These are phyloP conservation scores for Triplophysa bombifrons DNA, from an alignment of 2,797 vertebrate species.

Conservation along the genomic window DNA sequence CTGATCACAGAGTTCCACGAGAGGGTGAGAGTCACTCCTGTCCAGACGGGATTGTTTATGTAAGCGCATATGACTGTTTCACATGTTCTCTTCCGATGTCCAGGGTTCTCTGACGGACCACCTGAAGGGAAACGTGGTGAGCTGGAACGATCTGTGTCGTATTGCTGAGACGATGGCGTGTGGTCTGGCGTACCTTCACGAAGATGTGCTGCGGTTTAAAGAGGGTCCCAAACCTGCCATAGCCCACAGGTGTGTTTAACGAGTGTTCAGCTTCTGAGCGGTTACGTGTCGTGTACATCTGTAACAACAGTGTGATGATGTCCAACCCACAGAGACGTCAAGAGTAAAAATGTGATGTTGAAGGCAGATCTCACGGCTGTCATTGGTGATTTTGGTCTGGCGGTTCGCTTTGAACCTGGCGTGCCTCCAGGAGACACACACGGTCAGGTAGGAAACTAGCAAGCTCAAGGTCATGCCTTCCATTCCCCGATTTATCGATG, in stretches of 20 bases:
- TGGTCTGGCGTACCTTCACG: constrained; percentile 92
- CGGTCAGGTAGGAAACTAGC: constrained; percentile 80
- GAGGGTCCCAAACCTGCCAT: constrained; percentile 93
- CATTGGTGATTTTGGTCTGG: constrained; percentile 91
- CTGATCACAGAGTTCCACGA: constrained; percentile 92
- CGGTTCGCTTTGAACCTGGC: constrained; percentile 90
- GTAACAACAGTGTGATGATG: not conserved
- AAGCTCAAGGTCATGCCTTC: too few relatives aligned
- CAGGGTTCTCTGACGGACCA: constrained; percentile 93
- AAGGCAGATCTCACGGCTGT: constrained; percentile 87
- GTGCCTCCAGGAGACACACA: constrained; percentile 94
- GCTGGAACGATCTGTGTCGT: constrained; percentile 90
- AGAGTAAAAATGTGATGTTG: constrained; percentile 95
- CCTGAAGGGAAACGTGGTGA: constrained; percentile 89
- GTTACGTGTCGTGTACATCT: not conserved
- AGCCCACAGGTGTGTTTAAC: constrained; percentile 85
- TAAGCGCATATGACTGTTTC: not conserved
- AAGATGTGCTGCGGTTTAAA: constrained; percentile 87
- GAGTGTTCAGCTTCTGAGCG: not conserved
- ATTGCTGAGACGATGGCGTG: constrained; percentile 89
- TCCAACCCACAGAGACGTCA: constrained; percentile 84
- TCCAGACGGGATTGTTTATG: not conserved
- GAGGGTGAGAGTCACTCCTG: constrained; percentile 76
- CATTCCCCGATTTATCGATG: too few relatives aligned
- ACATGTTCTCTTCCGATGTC: not conserved